Conservation (phyloP, 2,888 invertebrate genomes). For the Eristalinus aeneus region DNA sequence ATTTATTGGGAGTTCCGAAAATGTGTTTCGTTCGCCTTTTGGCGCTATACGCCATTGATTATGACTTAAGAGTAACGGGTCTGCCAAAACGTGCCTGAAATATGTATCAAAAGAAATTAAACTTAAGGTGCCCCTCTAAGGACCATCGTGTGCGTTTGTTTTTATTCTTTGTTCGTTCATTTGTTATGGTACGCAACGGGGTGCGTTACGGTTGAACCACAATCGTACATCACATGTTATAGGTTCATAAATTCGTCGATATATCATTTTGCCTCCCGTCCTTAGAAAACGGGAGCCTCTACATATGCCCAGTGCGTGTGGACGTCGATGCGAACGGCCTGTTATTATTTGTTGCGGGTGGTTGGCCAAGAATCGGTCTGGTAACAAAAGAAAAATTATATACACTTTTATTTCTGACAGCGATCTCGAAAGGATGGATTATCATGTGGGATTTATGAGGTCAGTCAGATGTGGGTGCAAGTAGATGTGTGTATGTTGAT, state of each 20-base stretch:
- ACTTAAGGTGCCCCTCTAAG: conserved; percentile 32
- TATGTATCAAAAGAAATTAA: conserved; percentile 47
- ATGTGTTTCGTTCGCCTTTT: conserved; percentile 25
- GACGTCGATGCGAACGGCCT: not conserved
- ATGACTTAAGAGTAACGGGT: conserved; percentile 46
- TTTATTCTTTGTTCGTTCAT: not conserved
- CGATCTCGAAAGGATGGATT: conserved; percentile 69
- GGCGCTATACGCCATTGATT: conserved; percentile 46
- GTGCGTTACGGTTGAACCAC: conserved; percentile 35
- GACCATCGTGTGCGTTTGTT: not conserved
- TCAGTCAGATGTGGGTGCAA: conserved; percentile 54
- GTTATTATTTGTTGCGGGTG: conserved; percentile 67
- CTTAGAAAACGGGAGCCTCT: conserved; percentile 4
- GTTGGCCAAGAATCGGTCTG: conserved; percentile 54
- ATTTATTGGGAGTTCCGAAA: conserved; percentile 61
- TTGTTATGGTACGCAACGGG: conserved; percentile 9
- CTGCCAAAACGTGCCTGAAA: conserved; percentile 49
- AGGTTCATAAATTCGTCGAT: conserved; percentile 70
- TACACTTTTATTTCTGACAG: conserved; percentile 59
- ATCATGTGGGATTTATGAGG: conserved; percentile 69
- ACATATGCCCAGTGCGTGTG: not conserved
- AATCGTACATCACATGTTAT: conserved; percentile 69
- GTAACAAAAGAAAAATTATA: conserved; percentile 65
- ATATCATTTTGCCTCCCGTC: conserved; percentile 55
- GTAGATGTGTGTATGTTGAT: not conserved